phyloP scores from a whole-genome alignment of 2,797 vertebrate genomes.

The Hydrolagus colliei region DNA sequence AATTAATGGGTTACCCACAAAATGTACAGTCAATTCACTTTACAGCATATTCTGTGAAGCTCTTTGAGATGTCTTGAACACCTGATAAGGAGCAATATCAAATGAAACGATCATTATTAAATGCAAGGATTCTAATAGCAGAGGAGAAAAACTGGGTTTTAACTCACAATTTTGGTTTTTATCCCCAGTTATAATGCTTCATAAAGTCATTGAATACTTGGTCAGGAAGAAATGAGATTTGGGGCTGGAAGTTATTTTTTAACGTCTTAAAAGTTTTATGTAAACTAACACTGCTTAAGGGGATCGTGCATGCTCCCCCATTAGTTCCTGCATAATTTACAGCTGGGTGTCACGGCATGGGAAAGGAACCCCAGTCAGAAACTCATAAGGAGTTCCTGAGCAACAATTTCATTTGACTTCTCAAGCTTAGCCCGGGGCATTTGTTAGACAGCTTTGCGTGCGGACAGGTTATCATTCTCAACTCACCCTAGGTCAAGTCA shows the following conservation, averaged over 20 bases:
- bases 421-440: constrained; percentile 4
- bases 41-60: too few species aligned
- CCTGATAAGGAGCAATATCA: too few species aligned
- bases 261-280: background rate
- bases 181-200: too few species aligned
- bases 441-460: constrained; percentile 31
- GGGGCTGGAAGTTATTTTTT: background rate
- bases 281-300: constrained; percentile 16
- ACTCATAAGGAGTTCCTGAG: background rate
- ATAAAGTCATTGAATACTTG: background rate
- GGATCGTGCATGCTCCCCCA: background rate
- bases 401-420: background rate
- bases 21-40: too few species aligned
- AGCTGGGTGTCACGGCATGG: background rate
- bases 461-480: constrained; percentile 27
- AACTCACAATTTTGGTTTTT: too few species aligned
- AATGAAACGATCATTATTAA: background rate
- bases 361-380: background rate
- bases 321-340: background rate
- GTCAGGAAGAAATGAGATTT: background rate
- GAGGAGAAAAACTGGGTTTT: too few species aligned
- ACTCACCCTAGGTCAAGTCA: constrained; percentile 22
- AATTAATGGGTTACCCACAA: too few species aligned
- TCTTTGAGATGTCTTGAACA: too few species aligned
- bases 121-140: background rate